These are phyloP conservation scores for Rhagologus leucostigma DNA, from an alignment of 2,113 vertebrate species.

Conservation along the genomic window DNA sequence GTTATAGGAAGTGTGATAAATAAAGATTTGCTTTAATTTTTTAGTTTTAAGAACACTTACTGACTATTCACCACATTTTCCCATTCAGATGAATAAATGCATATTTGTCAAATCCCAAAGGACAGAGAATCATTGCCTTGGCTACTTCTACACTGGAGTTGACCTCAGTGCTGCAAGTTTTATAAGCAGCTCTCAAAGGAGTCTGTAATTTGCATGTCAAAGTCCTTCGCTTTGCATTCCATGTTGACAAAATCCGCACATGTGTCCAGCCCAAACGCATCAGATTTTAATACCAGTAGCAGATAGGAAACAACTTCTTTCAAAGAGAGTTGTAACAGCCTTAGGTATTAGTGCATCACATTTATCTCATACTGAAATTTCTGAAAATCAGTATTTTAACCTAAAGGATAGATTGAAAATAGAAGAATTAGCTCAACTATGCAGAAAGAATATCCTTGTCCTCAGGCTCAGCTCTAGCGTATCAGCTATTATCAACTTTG, in stretches of 20 bases:
- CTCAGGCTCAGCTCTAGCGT: neutral
- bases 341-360: neutral
- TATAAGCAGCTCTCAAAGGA: neutral
- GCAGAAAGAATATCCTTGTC: neutral
- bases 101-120: neutral
- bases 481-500: neutral
- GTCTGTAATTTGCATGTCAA: neutral
- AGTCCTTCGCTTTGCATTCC: neutral
- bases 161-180: neutral
- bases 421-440: neutral
- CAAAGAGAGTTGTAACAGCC: neutral
- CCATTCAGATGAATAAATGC: neutral
- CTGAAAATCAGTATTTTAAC: neutral
- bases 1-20: neutral
- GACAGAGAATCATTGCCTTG: neutral
- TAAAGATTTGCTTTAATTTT: neutral
- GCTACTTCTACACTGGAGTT: neutral
- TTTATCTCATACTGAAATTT: neutral
- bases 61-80: neutral
- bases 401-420: neutral
- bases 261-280: neutral
- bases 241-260: neutral
- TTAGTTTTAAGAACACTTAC: neutral
- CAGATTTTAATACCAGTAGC: neutral
- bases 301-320: neutral